phyloP scores from a whole-genome alignment of 2,888 invertebrate genomes.

The Brachyptera putata region DNA sequence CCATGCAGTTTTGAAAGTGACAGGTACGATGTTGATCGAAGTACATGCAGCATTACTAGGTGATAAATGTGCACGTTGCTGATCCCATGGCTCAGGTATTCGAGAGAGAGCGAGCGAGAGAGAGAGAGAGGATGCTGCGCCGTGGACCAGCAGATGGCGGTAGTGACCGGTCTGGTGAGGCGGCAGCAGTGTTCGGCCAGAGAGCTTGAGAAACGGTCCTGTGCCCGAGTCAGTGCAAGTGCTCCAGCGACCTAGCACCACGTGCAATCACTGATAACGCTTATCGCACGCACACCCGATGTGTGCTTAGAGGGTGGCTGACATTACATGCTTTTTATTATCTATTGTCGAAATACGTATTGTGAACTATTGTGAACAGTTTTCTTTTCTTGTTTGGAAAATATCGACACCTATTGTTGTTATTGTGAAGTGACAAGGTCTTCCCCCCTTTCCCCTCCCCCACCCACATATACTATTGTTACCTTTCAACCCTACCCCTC shows the following conservation, averaged over 20 bases:
- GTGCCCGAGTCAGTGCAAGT: not conserved
- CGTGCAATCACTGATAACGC: conserved; percentile 3
- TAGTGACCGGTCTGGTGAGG: conserved; percentile 1
- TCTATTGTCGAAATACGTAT: not conserved
- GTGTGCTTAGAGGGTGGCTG: conserved; percentile 7
- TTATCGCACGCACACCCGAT: not conserved
- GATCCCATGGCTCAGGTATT: not conserved
- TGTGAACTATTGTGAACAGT: not conserved
- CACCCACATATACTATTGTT: conserved; percentile 12
- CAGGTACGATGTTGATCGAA: too few relatives aligned
- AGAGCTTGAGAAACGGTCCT: not conserved
- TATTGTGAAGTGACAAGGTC: conserved; percentile 20
- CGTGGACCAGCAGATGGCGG: conserved; percentile 15
- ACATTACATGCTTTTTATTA: not conserved
- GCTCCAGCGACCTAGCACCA: not conserved
- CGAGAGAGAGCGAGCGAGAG: not conserved
- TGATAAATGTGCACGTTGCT: too few relatives aligned
- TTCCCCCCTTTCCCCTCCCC: conserved; percentile 1
- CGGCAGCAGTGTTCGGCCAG: not conserved
- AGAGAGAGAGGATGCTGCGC: not conserved
- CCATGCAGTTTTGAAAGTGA: not conserved
- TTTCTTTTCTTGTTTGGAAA: conserved; percentile 7
- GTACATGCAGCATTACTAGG: too few relatives aligned
- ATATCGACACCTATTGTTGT: conserved; percentile 23
- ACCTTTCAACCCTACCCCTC: conserved; percentile 10